A percentile compares a stretch with the other conserved stretches of the same genome.
phyloP scores from a whole-genome alignment of 2,797 vertebrate genomes.

The Bucorvus abyssinicus region DNA sequence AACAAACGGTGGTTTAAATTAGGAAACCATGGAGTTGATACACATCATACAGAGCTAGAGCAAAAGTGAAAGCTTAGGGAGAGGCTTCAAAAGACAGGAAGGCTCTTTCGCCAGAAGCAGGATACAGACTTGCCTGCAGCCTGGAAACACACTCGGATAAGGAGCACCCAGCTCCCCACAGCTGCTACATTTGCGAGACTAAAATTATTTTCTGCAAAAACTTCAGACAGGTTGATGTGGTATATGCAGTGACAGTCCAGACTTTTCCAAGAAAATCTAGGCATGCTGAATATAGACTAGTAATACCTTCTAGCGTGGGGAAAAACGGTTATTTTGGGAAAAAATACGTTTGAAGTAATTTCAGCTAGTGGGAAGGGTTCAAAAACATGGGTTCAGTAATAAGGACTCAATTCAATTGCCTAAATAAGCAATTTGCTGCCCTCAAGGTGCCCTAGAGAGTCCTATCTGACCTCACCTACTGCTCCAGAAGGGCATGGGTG shows the following conservation, averaged over 20 bases:
- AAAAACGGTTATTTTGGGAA: not conserved
- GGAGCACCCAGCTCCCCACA: not conserved
- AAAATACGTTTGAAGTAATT: not conserved
- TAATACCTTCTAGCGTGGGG: not conserved
- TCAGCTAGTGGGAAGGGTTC: not conserved
- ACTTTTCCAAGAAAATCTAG: not conserved
- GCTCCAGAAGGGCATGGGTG: not conserved
- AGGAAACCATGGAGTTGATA: conserved; percentile 17
- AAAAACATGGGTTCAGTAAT: not conserved
- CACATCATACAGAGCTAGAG: not conserved
- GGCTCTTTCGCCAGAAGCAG: conserved; percentile 5
- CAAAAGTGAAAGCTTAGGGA: conserved; percentile 13
- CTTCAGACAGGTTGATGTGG: not conserved
- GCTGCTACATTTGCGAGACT: not conserved
- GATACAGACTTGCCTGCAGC: not conserved
- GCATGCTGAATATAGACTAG: not conserved
- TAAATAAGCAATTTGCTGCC: not conserved
- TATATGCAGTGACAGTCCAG: not conserved
- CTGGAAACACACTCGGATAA: not conserved
- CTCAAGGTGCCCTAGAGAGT: not conserved
- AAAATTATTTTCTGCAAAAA: not conserved
- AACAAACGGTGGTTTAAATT: conserved; percentile 4
- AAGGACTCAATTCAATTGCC: not conserved
- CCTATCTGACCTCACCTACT: not conserved
- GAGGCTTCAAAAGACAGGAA: not conserved